Conservation (phyloP, 2,888 invertebrate species). For the Drosophila engyochracea region DNA sequence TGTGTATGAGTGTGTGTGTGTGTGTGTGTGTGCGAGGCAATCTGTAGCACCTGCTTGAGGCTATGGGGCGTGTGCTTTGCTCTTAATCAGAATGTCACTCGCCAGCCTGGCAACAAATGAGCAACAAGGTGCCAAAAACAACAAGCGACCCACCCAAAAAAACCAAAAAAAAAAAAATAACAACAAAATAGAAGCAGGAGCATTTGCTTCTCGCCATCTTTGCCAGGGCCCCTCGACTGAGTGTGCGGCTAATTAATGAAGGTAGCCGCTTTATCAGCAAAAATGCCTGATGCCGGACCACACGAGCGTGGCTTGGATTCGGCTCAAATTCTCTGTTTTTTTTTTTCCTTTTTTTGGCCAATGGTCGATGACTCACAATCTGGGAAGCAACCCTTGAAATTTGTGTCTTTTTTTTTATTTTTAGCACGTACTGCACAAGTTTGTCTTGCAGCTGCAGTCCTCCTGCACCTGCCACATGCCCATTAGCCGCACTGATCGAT, state of each 20-base stretch:
- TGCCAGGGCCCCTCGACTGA: constrained; percentile 12
- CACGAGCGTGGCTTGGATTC: constrained; percentile 47
- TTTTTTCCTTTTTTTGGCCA: not conserved
- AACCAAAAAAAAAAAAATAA: not conserved
- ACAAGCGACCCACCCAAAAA: constrained; percentile 12
- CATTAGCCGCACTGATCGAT: constrained; percentile 71
- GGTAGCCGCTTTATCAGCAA: constrained; percentile 62
- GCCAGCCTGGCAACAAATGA: constrained; percentile 53
- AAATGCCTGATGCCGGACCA: constrained; percentile 56
- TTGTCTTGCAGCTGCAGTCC: constrained; percentile 38
- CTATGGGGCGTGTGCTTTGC: constrained; percentile 48
- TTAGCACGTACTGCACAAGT: constrained; percentile 58
- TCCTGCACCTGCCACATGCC: constrained; percentile 55
- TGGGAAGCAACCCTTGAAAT: constrained; percentile 38
- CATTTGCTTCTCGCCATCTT: constrained; percentile 10
- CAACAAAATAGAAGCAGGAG: constrained; percentile 1
- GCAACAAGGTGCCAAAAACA: constrained; percentile 63
- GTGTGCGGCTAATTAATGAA: constrained; percentile 77
- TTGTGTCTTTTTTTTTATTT: constrained; percentile 10
- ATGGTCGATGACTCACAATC: constrained; percentile 49
- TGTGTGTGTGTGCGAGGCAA: not conserved
- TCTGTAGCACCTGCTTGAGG: constrained; percentile 56
- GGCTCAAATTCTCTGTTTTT: constrained; percentile 12
- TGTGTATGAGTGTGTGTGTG: not conserved
- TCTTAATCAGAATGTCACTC: constrained; percentile 76